Evolutionary conservation across 2,888 invertebrate species (phyloP), one percentile per base, ranked within the genome.

Genomic region (Ochropacha duplaris): DNA sequence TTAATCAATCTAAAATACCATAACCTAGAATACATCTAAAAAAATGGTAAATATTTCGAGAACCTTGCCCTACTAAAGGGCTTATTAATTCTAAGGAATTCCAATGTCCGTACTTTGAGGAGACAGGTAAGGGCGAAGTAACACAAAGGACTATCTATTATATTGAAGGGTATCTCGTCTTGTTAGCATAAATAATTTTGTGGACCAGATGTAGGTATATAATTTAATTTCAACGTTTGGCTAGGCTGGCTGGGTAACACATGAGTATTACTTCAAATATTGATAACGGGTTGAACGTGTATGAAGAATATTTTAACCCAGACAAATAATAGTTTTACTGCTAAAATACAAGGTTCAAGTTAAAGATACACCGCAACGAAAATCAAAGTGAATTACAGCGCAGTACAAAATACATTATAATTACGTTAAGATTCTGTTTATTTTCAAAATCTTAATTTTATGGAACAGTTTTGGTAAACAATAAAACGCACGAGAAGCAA

Each of bases 11-110:
- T n/a, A n/a, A n/a, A n/a, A n/a, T n/a, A n/a, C n/a, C n/a, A n/a
- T n/a, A n/a, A n/a, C n/a, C n/a, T n/a, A n/a, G n/a, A n/a, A n/a
- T n/a, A n/a, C n/a, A n/a, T n/a, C n/a, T n/a, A n/a, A n/a, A n/a
- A n/a, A n/a, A n/a, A n/a, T 77, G 81, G 82, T 78, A 79, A 84
- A 85, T 82, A 81, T 83, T 80, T 76, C 69, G 72, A 72, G 78
- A 79, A 77, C 81, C 81, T 72, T 68, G 66, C 68, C 67, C 62
- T 69, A 74, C 76, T 77, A 76, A 79, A 82, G 80, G 81, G 81
- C 83, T 87, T 86, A 88, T 86, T 87, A 88, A 87, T 86, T 83
- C 77, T 68, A 63, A 68, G 78, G 81, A 83, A 88, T 86, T 81
- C 73, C 79, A 72, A 80, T 83, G 80, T 73, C 81, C 78, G 68